Percentiles rank a stretch among this genome's conserved stretches.
Conservation (phyloP, 2,113 vertebrate genomes). For the Sclerurus mexicanus region DNA sequence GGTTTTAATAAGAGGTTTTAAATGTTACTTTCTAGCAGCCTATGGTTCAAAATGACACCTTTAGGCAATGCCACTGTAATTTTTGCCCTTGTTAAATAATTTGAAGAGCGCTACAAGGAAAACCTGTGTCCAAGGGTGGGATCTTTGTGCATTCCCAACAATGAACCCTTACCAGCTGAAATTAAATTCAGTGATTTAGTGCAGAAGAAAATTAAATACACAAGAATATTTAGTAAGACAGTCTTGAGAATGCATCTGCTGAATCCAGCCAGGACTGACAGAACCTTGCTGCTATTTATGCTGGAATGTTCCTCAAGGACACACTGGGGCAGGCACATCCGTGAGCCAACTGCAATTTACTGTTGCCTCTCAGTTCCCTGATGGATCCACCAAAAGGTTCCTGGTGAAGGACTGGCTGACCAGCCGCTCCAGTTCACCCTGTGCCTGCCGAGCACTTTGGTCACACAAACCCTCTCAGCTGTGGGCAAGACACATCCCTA, state of each 20-base stretch:
- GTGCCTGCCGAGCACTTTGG: background rate
- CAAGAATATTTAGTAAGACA: background rate
- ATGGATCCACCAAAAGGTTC: background rate
- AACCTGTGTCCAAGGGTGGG: background rate
- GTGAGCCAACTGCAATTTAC: background rate
- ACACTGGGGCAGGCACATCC: background rate
- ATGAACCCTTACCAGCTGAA: background rate
- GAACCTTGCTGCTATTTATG: background rate
- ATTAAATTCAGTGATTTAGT: slow-evolving; percentile 17
- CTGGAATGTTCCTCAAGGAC: slow-evolving; percentile 31
- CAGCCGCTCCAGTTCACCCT: accelerated
- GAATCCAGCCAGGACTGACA: background rate
- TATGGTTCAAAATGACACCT: background rate
- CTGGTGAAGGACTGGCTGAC: background rate
- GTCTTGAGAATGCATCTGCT: background rate
- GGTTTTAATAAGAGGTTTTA: background rate
- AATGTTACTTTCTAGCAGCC: background rate
- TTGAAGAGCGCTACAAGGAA: background rate
- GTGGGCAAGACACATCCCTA: accelerated
- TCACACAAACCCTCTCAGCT: background rate
- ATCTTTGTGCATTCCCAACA: background rate
- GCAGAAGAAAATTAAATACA: slow-evolving; percentile 1
- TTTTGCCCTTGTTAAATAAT: slow-evolving; percentile 15
- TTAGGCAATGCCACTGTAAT: background rate
- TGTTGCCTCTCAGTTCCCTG: background rate